Conservation (phyloP, 2,113 vertebrate species). For the Grantiella picta region DNA sequence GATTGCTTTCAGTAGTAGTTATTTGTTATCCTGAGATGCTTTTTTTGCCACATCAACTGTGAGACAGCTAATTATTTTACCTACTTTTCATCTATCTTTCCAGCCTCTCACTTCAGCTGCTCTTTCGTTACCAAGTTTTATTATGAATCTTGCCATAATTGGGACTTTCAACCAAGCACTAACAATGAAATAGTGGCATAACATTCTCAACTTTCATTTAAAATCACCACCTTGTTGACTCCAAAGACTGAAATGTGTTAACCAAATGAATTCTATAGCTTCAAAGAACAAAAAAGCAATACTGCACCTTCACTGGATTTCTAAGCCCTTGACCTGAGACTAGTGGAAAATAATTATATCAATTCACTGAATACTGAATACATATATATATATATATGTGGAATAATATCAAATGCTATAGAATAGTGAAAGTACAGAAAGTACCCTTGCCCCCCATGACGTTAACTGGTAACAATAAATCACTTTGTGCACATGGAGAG, state of each 20-base stretch:
- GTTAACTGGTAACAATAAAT: not conserved
- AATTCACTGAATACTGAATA: not conserved
- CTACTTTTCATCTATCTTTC: not conserved
- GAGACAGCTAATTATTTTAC: not conserved
- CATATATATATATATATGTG: not conserved
- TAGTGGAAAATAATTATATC: not conserved
- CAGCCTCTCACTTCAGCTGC: not conserved
- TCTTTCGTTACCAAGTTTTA: not conserved
- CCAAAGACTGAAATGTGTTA: not conserved
- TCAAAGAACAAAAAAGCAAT: not conserved
- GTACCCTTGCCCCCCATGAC: not conserved
- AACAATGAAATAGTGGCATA: not conserved
- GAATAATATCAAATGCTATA: not conserved
- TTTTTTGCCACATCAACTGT: not conserved
- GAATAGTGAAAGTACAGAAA: not conserved
- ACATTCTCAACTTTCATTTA: not conserved
- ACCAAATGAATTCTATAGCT: not conserved
- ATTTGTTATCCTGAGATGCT: not conserved
- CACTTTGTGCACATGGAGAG: not conserved
- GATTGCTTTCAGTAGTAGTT: not conserved
- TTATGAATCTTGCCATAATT: not conserved
- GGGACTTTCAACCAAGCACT: not conserved
- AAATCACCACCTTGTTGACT: not conserved
- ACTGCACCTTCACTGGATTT: not conserved
- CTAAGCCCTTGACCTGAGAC: not conserved